Base-by-base conservation (phyloP, 2,888 invertebrate species). In the Parelbella ahira region DNA sequence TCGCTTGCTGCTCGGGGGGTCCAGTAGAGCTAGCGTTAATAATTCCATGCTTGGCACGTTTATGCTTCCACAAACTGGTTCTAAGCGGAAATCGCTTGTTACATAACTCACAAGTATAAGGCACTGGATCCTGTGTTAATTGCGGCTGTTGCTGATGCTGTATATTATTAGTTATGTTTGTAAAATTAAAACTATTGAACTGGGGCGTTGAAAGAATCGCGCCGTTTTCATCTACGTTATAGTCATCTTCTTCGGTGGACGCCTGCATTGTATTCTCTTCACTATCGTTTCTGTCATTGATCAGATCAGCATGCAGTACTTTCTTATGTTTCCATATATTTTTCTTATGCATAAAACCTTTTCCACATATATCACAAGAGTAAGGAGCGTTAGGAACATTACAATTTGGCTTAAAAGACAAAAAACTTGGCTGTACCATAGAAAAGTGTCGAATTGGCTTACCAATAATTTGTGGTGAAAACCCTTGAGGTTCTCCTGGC, bases 341-440 rank as follows among this genome's bases (percentile, higher is more conserved):
- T 54, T 88, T 88, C 68, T 88, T 88, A 48, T 88, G 88, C 79
- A 88, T 84, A 51, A 88, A 88, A 15, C 88, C 88, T 60, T 91
- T 90, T n/a, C 92, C 91, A 51, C 92, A 92, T 28, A 90, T 80
- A 46, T 92, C 90, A 60, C 92, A 92, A 23, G 87, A 88, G 51
- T 89, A 90, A 28, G 77, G 88, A 38, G 88, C 88, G 37, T 86
- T 84, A 44, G 86, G 83, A 52, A 88, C 83, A 51, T 78, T 79
- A 44, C 72, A 64, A 50, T 68, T 75, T 28, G 81, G 72, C 57
- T 83, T 83, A 48, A 76, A 83, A 7, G 74, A 61, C 19, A 79
- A 63, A 49, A 76, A 69, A 13, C 68, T 69, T 4, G 74, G 71
- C 56, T 79, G 78, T 18, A 74, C 66, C 48, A 77, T 60, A 1